Conservation (phyloP, 1,140 invertebrate species). For the Holcopasites calliopsidis region DNA sequence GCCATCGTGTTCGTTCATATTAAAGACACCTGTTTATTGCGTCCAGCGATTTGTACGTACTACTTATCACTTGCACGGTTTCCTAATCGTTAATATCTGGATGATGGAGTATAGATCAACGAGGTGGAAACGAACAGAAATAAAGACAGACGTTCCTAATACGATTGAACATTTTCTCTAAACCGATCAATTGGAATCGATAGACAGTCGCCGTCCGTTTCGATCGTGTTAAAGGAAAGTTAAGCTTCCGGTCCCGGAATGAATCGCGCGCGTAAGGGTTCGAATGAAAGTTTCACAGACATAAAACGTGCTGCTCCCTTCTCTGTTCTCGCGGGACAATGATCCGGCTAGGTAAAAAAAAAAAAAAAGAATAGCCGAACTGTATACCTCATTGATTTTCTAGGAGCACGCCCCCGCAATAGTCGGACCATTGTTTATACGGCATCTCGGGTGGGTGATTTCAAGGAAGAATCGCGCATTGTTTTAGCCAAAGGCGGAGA, state of each 20-base stretch:
- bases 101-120: neutral
- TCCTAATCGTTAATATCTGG: too few species aligned
- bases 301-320: neutral
- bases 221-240: neutral
- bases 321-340: slow-evolving; percentile 35
- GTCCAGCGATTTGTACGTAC: too few species aligned
- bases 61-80: too few species aligned
- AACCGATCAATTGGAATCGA: neutral
- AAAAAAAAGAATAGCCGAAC: too few species aligned
- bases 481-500: slow-evolving; percentile 51
- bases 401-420: slow-evolving; percentile 39
- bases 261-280: slow-evolving; percentile 1
- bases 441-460: slow-evolving; percentile 53
- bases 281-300: slow-evolving; percentile 5
- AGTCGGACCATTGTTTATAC: slow-evolving; percentile 49
- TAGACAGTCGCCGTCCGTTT: neutral
- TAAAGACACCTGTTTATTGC: too few species aligned
- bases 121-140: neutral
- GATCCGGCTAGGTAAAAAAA: slow-evolving; percentile 45
- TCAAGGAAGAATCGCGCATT: slow-evolving; percentile 62
- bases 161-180: neutral
- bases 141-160: neutral
- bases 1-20: too few species aligned
- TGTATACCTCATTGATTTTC: slow-evolving; percentile 53
- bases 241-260: neutral